phyloP scores from a whole-genome alignment of 2,113 vertebrate genomes.

The Megaceryle torquata region DNA sequence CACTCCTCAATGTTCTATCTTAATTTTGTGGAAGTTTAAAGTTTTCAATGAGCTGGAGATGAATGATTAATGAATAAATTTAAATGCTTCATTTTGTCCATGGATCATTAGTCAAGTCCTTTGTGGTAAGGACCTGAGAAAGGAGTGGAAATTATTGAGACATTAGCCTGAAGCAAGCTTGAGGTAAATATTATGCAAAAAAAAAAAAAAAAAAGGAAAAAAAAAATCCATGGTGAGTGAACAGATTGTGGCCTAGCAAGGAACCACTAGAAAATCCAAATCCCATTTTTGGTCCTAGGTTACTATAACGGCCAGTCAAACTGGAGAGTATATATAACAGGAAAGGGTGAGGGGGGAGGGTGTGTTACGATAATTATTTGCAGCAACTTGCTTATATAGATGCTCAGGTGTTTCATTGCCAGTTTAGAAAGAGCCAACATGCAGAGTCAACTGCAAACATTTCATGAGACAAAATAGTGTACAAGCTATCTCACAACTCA shows the following conservation, averaged over 20 bases:
- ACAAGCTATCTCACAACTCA: background rate
- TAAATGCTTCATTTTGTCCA: constrained; percentile 99
- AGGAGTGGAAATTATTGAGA: constrained; percentile 99
- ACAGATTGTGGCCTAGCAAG: constrained; percentile 77
- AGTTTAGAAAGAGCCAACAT: background rate
- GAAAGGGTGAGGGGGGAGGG: background rate
- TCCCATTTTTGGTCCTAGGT: background rate
- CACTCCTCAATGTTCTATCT: constrained; percentile 99
- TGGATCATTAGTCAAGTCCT: constrained; percentile 99
- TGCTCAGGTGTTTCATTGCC: constrained; percentile 26
- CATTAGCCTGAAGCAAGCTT: constrained; percentile 99
- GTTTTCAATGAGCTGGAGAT: constrained; percentile 99
- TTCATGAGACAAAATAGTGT: background rate
- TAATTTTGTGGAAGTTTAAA: constrained; percentile 99
- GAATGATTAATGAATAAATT: constrained; percentile 99
- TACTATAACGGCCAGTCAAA: background rate
- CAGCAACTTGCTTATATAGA: constrained; percentile 24
- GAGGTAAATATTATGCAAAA: constrained; percentile 99
- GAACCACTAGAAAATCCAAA: constrained; percentile 62
- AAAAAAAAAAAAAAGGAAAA: constrained; percentile 73
- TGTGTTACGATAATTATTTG: background rate
- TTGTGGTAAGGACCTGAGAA: constrained; percentile 99
- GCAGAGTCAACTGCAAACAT: background rate
- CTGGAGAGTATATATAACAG: background rate
- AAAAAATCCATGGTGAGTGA: constrained; percentile 72